These are phyloP conservation scores for Elgaria multicarinata DNA, from an alignment of 2,113 vertebrate species.

Conservation along the genomic window DNA sequence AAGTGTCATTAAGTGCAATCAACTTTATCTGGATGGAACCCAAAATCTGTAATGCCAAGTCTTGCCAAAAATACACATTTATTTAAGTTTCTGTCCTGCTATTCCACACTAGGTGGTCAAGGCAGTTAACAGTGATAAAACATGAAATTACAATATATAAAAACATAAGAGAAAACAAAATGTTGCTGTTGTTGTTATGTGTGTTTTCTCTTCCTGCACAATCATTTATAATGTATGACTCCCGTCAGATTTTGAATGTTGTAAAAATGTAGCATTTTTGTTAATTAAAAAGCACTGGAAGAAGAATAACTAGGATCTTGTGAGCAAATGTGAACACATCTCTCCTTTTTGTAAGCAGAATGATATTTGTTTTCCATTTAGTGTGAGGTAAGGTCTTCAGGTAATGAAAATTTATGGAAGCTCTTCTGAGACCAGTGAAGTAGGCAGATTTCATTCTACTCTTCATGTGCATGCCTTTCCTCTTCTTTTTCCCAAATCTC, in stretches of 20 bases:
- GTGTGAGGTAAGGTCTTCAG: neutral
- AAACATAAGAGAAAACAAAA: neutral
- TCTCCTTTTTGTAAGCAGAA: neutral
- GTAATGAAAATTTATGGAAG: neutral
- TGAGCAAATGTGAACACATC: neutral
- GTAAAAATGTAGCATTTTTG: too few species aligned
- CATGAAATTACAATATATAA: neutral
- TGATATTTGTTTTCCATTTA: neutral
- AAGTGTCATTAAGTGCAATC: neutral
- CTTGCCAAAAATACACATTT: neutral
- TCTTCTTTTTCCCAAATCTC: neutral
- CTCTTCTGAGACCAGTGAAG: neutral
- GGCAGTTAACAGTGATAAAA: neutral
- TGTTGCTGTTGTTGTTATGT: neutral
- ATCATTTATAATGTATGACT: neutral
- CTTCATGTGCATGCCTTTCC: neutral
- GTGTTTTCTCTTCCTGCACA: neutral
- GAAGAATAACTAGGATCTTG: neutral
- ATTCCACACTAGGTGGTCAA: neutral
- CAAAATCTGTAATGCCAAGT: neutral
- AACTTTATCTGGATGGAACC: neutral
- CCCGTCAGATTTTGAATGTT: neutral
- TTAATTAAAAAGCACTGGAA: neutral
- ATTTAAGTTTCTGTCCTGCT: neutral
- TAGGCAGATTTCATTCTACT: neutral